Evolutionary conservation across 2,888 invertebrate species (phyloP).

Genomic region (Morpho helenor): DNA sequence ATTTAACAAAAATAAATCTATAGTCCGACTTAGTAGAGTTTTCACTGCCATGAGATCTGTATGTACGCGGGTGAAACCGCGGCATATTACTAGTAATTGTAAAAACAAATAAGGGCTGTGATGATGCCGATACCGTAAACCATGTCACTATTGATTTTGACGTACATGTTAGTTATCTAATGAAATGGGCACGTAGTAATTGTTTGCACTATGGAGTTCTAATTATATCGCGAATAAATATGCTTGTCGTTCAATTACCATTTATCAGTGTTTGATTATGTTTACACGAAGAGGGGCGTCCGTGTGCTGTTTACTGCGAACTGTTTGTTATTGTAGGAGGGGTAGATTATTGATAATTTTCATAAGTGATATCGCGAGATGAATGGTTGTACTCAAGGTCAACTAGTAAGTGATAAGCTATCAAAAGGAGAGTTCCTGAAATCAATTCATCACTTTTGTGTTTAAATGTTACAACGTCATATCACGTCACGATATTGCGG

Average conservation of each 20-base stretch:
- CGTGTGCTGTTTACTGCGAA: neutral
- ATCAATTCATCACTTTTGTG: too few relatives aligned
- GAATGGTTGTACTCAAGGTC: neutral
- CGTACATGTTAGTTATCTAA: constrained; percentile 25
- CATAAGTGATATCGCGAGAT: constrained; percentile 1
- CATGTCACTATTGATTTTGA: constrained; percentile 17
- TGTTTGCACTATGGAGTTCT: constrained; percentile 35
- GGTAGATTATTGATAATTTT: neutral
- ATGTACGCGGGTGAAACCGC: too few relatives aligned
- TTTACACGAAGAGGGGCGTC: constrained; percentile 20
- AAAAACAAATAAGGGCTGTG: too few relatives aligned
- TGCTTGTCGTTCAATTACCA: constrained; percentile 37
- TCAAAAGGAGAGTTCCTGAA: too few relatives aligned
- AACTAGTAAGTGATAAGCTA: neutral
- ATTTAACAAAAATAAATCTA: too few relatives aligned
- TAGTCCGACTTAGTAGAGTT: too few relatives aligned
- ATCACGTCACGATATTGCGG: neutral
- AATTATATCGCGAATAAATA: constrained; percentile 36
- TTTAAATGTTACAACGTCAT: neutral
- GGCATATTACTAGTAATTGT: too few relatives aligned
- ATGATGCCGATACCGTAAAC: constrained; percentile 5
- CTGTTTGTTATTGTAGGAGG: constrained; percentile 5
- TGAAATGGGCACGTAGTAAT: constrained; percentile 21
- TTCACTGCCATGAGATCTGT: too few relatives aligned
- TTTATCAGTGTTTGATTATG: constrained; percentile 28